These are phyloP conservation scores for Anser cygnoides DNA, from an alignment of 2,113 vertebrate genomes.

Conservation along the genomic window DNA sequence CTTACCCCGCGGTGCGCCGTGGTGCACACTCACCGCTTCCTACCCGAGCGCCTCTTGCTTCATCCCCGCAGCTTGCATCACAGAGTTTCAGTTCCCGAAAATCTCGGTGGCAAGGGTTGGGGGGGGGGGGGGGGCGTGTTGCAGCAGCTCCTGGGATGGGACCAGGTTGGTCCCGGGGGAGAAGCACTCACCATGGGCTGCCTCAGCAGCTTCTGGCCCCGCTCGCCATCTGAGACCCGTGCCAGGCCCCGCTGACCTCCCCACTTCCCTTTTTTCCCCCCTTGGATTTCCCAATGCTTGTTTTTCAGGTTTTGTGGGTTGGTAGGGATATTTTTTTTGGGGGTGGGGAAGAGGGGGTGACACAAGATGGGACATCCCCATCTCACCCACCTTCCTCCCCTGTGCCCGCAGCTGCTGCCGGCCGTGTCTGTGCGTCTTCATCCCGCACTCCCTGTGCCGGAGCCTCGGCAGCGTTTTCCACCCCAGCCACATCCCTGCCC, in stretches of 20 bases:
- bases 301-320: neutral
- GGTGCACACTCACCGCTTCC: neutral
- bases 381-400: neutral
- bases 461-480: too few relatives aligned
- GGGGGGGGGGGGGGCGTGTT: neutral
- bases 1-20: neutral
- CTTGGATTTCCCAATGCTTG: neutral
- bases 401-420: too few relatives aligned
- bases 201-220: neutral
- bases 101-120: neutral
- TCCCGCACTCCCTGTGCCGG: neutral
- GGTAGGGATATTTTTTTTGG: neutral
- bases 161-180: neutral
- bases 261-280: neutral
- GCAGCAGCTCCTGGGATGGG: neutral
- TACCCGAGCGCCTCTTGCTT: neutral
- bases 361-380: neutral
- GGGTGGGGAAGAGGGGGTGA: neutral
- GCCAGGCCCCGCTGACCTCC: too few relatives aligned
- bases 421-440: neutral
- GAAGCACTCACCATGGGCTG: neutral
- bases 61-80: neutral
- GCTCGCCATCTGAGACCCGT: neutral
- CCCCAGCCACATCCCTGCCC: too few relatives aligned
- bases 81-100: neutral